Evolutionary conservation across 2,113 vertebrate species (phyloP).

Genomic region (Anguilla japonica): DNA sequence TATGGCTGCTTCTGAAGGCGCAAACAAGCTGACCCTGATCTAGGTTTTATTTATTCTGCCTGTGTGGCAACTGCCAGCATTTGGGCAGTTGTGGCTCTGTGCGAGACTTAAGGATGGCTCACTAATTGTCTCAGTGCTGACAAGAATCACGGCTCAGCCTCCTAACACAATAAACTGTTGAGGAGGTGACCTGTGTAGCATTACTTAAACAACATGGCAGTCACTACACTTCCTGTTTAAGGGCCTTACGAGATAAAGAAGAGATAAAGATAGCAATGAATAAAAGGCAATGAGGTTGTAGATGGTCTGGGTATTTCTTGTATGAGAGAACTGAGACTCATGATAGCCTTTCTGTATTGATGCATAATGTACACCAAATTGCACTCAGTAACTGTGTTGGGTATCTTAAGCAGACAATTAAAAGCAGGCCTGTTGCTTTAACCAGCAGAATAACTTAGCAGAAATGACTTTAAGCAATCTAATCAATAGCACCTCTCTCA

Average conservation of each 20-base stretch:
- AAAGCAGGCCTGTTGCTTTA: background rate
- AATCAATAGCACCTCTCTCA: background rate
- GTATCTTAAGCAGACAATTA: slow-evolving; percentile 4
- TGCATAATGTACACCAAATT: background rate
- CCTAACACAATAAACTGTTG: background rate
- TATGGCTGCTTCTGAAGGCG: background rate
- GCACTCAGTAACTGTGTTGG: background rate
- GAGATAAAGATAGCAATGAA: background rate
- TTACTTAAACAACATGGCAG: background rate
- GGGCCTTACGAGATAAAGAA: background rate
- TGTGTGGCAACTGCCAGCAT: background rate
- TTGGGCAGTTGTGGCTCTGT: background rate
- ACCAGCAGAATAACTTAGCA: background rate
- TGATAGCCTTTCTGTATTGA: background rate
- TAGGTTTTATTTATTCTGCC: background rate
- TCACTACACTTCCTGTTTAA: background rate
- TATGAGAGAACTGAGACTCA: background rate
- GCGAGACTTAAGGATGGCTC: background rate
- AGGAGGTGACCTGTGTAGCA: background rate
- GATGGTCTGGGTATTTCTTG: background rate
- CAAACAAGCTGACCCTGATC: background rate
- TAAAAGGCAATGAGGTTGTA: background rate
- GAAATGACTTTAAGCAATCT: background rate
- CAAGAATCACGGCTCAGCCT: background rate
- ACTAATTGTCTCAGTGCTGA: background rate